These are phyloP conservation scores for Chloropsis cyanopogon DNA, from an alignment of 2,113 vertebrate genomes.

Conservation along the genomic window DNA sequence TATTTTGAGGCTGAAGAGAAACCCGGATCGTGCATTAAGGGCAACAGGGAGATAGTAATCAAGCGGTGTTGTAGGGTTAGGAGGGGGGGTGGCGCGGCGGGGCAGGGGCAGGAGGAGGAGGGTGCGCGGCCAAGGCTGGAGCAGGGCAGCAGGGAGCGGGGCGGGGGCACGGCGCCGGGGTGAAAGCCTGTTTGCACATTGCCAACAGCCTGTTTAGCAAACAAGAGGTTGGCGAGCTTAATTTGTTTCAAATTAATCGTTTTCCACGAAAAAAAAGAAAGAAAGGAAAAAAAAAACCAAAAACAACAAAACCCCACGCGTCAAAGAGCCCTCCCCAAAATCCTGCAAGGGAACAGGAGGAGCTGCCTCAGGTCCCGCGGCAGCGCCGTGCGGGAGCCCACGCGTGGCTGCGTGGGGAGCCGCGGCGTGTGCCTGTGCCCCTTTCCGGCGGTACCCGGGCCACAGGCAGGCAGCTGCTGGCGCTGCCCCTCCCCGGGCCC, in stretches of 20 bases:
- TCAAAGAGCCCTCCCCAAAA: neutral
- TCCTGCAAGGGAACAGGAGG: neutral
- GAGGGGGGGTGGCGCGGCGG: neutral
- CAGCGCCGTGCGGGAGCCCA: neutral
- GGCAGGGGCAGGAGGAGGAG: neutral
- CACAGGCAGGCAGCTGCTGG: neutral
- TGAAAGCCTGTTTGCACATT: conserved; percentile 37
- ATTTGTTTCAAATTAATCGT: conserved; percentile 15
- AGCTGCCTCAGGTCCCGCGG: neutral
- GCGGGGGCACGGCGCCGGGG: neutral
- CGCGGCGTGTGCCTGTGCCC: neutral
- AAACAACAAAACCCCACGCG: neutral
- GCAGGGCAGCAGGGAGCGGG: neutral
- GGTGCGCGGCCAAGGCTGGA: neutral
- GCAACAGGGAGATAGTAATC: conserved; percentile 34
- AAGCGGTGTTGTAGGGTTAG: conserved; percentile 1
- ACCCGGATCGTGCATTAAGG: conserved; percentile 32
- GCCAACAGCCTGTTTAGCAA: conserved; percentile 52
- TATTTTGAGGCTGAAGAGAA: conserved; percentile 68
- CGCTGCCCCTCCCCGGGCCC: neutral
- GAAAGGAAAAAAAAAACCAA: neutral
- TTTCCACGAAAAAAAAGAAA: neutral
- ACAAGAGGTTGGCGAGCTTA: conserved; percentile 24
- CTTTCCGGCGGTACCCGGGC: neutral
- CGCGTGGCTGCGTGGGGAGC: neutral